Evolutionary conservation across 2,797 vertebrate species (phyloP), one percentile per base, ranked within the genome.

Genomic region (Heterohyrax brucei): DNA sequence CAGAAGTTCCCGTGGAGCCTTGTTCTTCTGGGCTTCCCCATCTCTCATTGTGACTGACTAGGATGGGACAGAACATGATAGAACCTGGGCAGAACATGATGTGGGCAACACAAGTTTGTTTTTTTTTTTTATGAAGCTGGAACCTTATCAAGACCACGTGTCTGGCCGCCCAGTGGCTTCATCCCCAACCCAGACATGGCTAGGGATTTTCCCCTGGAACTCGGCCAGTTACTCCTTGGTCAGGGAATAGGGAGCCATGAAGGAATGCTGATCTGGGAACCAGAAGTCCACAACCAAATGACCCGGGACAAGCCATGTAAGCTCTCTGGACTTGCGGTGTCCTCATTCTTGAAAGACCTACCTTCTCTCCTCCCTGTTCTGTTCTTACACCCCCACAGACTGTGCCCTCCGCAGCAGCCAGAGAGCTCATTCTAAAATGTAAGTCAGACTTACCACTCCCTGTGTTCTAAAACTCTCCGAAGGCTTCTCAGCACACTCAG

Each of bases 401-500:
- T 0, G 10, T 7, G 22, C 12, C 13, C 26, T 39, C 44, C 7
- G 28, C 86, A 3, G 9, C 30, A 73, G 53, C 66, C 33, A 68
- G 48, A 44, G n/a, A 82, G 44, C 19, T 53, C 46, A 18, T 80
- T 75, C 28, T 53, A 33, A 77, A 82, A 5, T 1, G 1, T 33
- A 84, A 83, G 33, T 68, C 46, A 73, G 30, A 62, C 90, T n/a
- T 80, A 73, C 83, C 73, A 22, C 22, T 87, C 33, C 19, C 4
- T 18, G 5, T 18, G 22, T 19, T 75, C 68, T 66, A 30, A 78
- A 81, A 84, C n/a, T 73, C 73, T 94, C 59, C 85, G 50, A 66
- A 91, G 82, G 14, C 19, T 94, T 87, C n/a, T 78, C 28, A 64
- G 33, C 26, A 70, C 87, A 50, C 68, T 79, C 78, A 82, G 75